A percentile compares a stretch with the other conserved stretches of the same genome.
These are phyloP conservation scores for Scomber japonicus DNA, from an alignment of 2,113 vertebrate species.

Conservation along the genomic window DNA sequence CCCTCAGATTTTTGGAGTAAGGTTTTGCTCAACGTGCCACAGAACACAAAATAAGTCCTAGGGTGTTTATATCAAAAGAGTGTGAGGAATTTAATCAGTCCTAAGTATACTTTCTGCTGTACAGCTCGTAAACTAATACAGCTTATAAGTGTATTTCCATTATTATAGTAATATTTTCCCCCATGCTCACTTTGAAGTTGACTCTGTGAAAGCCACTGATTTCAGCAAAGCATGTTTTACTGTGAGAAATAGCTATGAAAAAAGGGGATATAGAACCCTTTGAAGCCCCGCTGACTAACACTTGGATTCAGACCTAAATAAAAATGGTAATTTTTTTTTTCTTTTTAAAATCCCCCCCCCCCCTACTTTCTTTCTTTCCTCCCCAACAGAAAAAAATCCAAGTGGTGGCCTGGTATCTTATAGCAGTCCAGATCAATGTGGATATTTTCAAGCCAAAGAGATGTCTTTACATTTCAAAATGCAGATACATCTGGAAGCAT, in stretches of 20 bases:
- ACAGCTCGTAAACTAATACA: conserved; percentile 62
- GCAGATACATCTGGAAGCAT: background rate
- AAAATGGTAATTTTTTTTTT: conserved; percentile 27
- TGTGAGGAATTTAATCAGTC: conserved; percentile 44
- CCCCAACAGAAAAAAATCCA: conserved; percentile 27
- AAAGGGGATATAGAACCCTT: conserved; percentile 60
- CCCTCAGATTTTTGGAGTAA: background rate
- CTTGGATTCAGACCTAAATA: conserved; percentile 54
- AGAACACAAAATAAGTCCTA: conserved; percentile 1
- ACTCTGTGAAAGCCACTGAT: conserved; percentile 71
- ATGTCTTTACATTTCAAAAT: background rate
- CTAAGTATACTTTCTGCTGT: conserved; percentile 58
- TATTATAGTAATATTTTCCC: conserved; percentile 50
- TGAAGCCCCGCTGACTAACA: conserved; percentile 70
- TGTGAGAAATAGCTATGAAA: conserved; percentile 66
- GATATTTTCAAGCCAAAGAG: background rate
- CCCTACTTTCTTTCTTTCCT: conserved; percentile 27
- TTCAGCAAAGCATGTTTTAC: conserved; percentile 73
- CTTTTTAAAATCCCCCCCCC: conserved; percentile 2
- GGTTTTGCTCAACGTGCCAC: background rate
- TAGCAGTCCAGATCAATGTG: conserved; percentile 41
- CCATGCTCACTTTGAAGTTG: conserved; percentile 74
- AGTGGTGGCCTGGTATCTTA: conserved; percentile 28
- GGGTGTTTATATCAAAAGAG: conserved; percentile 17
- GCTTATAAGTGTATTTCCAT: conserved; percentile 52